These are phyloP conservation scores for Pachyuromys duprasi DNA, from an alignment of 2,797 vertebrate species.

Conservation along the genomic window DNA sequence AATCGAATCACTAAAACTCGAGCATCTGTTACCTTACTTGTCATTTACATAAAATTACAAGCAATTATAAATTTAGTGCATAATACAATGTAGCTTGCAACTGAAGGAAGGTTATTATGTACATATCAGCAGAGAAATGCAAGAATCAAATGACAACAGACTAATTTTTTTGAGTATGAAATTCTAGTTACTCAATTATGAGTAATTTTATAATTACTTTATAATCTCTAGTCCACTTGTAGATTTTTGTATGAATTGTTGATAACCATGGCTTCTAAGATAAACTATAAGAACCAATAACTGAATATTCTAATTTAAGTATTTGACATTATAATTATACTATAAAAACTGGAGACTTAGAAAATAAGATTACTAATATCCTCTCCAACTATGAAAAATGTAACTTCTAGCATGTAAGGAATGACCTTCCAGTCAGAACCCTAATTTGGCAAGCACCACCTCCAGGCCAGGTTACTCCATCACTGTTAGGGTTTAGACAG, in stretches of 20 bases:
- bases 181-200: background rate
- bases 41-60: background rate
- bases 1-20: background rate
- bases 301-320: background rate
- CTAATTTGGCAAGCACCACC: background rate
- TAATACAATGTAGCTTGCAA: background rate
- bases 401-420: background rate
- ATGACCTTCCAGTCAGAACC: background rate
- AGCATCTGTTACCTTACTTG: background rate
- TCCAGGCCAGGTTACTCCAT: background rate
- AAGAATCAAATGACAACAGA: background rate
- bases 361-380: background rate
- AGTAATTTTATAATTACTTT: background rate
- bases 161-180: conserved; percentile 20
- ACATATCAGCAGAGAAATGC: background rate
- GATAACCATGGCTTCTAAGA: background rate
- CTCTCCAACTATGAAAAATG: background rate
- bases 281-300: background rate
- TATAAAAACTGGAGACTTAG: conserved; percentile 1
- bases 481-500: background rate
- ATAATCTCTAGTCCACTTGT: background rate
- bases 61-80: background rate
- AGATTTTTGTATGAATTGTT: background rate
- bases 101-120: background rate
- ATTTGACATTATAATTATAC: background rate